These are phyloP conservation scores for Aurelia aurita DNA, from an alignment of 30 jellyfish, hydroid and myxozoan species.

Conservation along the genomic window DNA sequence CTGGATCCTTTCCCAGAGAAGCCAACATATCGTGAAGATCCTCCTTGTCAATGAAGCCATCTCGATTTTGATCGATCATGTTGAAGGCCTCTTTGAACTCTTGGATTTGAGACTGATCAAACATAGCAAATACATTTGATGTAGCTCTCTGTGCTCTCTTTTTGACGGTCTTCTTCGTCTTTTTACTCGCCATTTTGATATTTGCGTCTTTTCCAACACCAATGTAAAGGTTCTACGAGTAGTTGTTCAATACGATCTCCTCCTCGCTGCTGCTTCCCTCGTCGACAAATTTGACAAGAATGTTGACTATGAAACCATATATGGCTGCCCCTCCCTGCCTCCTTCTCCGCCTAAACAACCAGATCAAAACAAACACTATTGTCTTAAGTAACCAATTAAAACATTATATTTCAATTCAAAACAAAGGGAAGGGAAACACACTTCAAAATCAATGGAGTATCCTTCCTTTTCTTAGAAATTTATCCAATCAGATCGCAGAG, in stretches of 20 bases:
- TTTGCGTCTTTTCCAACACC: neutral
- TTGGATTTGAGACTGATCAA: slow-evolving; percentile 99
- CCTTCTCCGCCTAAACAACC: slow-evolving; percentile 33
- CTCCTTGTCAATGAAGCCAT: slow-evolving; percentile 99
- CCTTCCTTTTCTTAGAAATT: too few species aligned
- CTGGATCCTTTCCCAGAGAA: slow-evolving; percentile 97
- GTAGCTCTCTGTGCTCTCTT: slow-evolving; percentile 99
- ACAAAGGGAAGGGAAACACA: neutral
- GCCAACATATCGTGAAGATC: slow-evolving; percentile 99
- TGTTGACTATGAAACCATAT: slow-evolving; percentile 47
- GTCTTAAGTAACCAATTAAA: slow-evolving; percentile 27
- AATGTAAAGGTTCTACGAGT: too few species aligned
- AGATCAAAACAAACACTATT: slow-evolving; percentile 1
- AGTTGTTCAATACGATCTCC: too few species aligned
- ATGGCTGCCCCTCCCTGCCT: slow-evolving; percentile 88
- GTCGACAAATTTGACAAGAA: too few species aligned
- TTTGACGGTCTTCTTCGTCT: slow-evolving; percentile 90
- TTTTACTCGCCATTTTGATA: slow-evolving; percentile 81
- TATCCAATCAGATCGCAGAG: too few species aligned
- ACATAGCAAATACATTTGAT: slow-evolving; percentile 99
- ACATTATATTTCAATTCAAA: neutral
- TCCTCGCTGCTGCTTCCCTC: too few species aligned
- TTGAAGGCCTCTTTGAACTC: slow-evolving; percentile 99
- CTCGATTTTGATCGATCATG: slow-evolving; percentile 99
- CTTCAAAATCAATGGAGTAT: neutral